Percentiles rank a stretch among this genome's conserved stretches.
Evolutionary conservation across 2,888 invertebrate species (phyloP).

Genomic region (Amblyjoppa fuscipennis): DNA sequence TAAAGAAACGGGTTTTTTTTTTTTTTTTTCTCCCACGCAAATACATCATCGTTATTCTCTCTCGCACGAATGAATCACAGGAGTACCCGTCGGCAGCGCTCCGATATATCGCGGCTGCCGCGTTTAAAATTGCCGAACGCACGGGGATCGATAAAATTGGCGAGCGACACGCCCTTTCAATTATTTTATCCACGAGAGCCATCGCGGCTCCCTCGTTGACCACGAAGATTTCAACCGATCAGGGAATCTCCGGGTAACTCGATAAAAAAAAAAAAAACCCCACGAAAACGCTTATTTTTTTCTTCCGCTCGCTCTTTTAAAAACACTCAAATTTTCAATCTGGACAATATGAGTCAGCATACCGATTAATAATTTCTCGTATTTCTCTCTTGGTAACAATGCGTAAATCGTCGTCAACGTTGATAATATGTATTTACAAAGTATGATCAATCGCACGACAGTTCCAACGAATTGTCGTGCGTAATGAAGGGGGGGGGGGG

Average conservation of each 20-base stretch:
- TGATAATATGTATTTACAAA: conserved; percentile 49
- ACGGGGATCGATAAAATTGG: conserved; percentile 38
- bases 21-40: conserved; percentile 5
- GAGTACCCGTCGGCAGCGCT: conserved; percentile 10
- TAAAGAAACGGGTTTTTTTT: conserved; percentile 19
- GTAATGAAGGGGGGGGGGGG: not conserved
- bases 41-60: conserved; percentile 20
- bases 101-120: conserved; percentile 5
- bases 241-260: conserved; percentile 15
- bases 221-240: conserved; percentile 8
- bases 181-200: not conserved
- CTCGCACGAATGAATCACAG: conserved; percentile 50
- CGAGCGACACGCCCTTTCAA: conserved; percentile 2
- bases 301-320: not conserved
- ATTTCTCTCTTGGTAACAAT: conserved; percentile 51
- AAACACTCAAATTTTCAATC: conserved; percentile 32
- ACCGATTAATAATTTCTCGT: conserved; percentile 47
- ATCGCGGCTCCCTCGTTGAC: not conserved
- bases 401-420: conserved; percentile 43
- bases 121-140: conserved; percentile 46
- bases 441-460: conserved; percentile 38
- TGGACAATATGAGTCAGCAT: conserved; percentile 30
- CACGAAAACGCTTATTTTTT: not conserved
- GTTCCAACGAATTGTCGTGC: conserved; percentile 12
- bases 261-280: conserved; percentile 51